Conservation (phyloP, 2,888 invertebrate genomes). For the Gymnoscelis rufifasciata region DNA sequence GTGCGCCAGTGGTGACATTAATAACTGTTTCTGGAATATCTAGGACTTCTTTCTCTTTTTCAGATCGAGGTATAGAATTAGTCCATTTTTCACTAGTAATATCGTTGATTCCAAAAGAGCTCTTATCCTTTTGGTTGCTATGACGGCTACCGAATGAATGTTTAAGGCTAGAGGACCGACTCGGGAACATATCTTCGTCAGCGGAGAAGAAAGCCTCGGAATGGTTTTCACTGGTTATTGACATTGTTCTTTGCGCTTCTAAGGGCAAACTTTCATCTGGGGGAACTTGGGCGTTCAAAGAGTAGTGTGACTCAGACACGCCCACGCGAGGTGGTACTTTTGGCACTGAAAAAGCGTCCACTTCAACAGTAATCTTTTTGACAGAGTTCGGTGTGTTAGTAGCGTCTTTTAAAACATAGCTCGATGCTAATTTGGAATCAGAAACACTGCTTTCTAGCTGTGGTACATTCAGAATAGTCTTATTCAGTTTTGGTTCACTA, state of each 20-base stretch:
- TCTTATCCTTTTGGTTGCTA: slow-evolving; percentile 70
- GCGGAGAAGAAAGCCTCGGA: slow-evolving; percentile 96
- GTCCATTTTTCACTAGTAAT: slow-evolving; percentile 65
- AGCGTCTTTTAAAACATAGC: slow-evolving; percentile 82
- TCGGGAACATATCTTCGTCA: slow-evolving; percentile 90
- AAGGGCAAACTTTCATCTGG: slow-evolving; percentile 80
- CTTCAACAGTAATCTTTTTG: slow-evolving; percentile 52
- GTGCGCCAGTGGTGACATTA: slow-evolving; percentile 62
- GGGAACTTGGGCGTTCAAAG: slow-evolving; percentile 77
- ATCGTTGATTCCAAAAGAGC: slow-evolving; percentile 77
- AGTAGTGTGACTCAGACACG: slow-evolving; percentile 84
- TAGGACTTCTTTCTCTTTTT: slow-evolving; percentile 31
- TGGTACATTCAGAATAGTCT: slow-evolving; percentile 75
- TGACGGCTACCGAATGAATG: slow-evolving; percentile 79
- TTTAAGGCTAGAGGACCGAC: slow-evolving; percentile 83
- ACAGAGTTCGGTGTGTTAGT: slow-evolving; percentile 36
- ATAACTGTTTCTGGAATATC: slow-evolving; percentile 65
- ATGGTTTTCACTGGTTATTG: slow-evolving; percentile 93
- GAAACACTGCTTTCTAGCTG: slow-evolving; percentile 89
- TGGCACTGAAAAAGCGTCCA: slow-evolving; percentile 56
- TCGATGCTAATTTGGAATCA: slow-evolving; percentile 90
- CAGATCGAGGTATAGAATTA: slow-evolving; percentile 57
- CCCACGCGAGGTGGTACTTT: slow-evolving; percentile 74
- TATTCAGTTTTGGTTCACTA: slow-evolving; percentile 84
- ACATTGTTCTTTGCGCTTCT: slow-evolving; percentile 89